Evolutionary conservation across 1,140 invertebrate species (phyloP), one percentile per base, ranked within the genome.

Genomic region (Panagrolaimus sp.): DNA sequence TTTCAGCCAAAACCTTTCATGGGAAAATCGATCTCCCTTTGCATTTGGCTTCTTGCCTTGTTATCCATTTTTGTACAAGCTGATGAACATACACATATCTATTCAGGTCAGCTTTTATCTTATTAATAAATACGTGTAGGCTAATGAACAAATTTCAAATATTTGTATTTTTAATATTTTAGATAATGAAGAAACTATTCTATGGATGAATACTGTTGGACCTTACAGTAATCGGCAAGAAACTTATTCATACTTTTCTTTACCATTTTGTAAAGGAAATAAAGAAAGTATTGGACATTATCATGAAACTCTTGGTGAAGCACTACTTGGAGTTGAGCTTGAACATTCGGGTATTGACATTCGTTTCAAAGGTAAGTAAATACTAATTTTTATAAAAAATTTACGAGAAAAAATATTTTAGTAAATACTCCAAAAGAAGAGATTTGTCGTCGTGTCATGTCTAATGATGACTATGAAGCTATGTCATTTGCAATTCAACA

Each of bases 151-250:
- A n/a, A n/a, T n/a, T n/a, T n/a, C n/a, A n/a, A n/a, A n/a, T n/a
- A n/a, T n/a, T n/a, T n/a, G n/a, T n/a, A n/a, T n/a, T n/a, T n/a
- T n/a, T n/a, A n/a, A n/a, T n/a, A n/a, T n/a, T n/a, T n/a, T n/a
- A n/a, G 38, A 43, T 38, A 32, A 48, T 28, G 94, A 98, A 80
- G 94, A 99, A 86, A 94, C 98, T 52, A 94, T 99, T n/a, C 84
- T 99, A 73, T 99, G 96, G 96, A 97, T 98, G 93, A 99, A 98
- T 83, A 99, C 96, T 43, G 94, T 98, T n/a, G 65, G 78, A 12
- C 69, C 72, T 12, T 79, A 98, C 86, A 93, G 95, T 84, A 99
- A 99, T 86, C 88, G 94, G 67, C 96, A 99, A 86, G 96, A 99
- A 85, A 98, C 95, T 0, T 99, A 99, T 86, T 90, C 90, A 7